Base-by-base conservation (phyloP, 2,888 invertebrate genomes). In the Chalcis sispes region DNA sequence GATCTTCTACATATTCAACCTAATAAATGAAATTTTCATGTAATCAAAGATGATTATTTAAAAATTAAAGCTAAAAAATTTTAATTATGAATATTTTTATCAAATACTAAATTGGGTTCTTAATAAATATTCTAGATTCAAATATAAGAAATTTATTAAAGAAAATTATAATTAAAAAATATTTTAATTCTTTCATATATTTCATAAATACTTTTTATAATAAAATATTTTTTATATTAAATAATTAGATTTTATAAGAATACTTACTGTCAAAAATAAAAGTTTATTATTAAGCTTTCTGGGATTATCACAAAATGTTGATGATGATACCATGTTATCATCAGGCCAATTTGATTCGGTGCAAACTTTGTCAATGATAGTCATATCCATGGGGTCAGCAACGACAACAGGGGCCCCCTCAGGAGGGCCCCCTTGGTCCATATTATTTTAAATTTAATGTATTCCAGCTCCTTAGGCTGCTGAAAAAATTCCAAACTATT, bases 351-450 rank as follows among this genome's bases (percentile, higher is more conserved):
- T 82, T 48, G 81, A 77, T 40, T 82, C 82, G 46, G 40, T 23
- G 66, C 82, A 80, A 25, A 80, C 79, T 80, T 88, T 88, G 67
- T 86, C 86, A 73, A 86, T 81, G 52, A 79, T 83, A 59, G 83
- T 71, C 80, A 85, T 81, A 74, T 87, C 88, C 78, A 85, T 81
- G 71, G 85, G 83, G 80, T 85, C 86, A 79, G 76, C 81, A 25
- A 73, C 36, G 62, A 76, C 70, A 50, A 77, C 64, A 84, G 88
- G 88, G 88, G 87, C 88, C 88, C 88, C 88, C 86, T 87, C 86
- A 83, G 85, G 88, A 88, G 88, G 88, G 87, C 88, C 88, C 88
- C 88, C 83, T 80, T 83, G 79, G 83, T 88, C 86, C 88, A 88
- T 88, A 79, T 83, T 85, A 73, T 59, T 59, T 70, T 32, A 64